Conservation (phyloP, 2,797 vertebrate species). For the Thalassophryne amazonica region DNA sequence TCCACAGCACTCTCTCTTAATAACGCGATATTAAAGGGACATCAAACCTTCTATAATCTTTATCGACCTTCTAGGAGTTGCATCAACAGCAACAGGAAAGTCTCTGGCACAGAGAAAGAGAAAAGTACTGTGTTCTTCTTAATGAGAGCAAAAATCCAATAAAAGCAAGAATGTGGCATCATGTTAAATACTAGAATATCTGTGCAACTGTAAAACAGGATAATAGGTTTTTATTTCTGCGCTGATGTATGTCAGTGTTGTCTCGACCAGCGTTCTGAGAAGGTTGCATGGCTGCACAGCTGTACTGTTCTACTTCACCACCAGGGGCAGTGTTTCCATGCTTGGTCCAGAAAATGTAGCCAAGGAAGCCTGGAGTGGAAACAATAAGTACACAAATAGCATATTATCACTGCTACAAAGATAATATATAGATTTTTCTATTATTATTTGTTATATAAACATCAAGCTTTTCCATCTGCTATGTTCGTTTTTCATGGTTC, state of each 20-base stretch:
- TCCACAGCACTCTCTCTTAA: conserved; percentile 36
- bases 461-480: too few relatives aligned
- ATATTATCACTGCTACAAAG: too few relatives aligned
- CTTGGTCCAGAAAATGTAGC: too few relatives aligned
- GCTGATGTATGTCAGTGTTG: too few relatives aligned
- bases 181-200: conserved; percentile 26
- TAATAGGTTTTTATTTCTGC: conserved; percentile 22
- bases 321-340: too few relatives aligned
- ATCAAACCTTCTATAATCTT: conserved; percentile 48
- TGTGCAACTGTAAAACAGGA: conserved; percentile 5
- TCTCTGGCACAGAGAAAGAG: background rate
- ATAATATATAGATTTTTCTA: too few relatives aligned
- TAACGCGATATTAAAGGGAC: conserved; percentile 42
- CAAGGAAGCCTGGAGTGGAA: too few relatives aligned
- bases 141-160: background rate
- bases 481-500: too few relatives aligned
- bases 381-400: too few relatives aligned
- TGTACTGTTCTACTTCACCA: background rate
- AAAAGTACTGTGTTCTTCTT: background rate
- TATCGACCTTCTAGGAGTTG: conserved; percentile 41
- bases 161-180: conserved; percentile 1
- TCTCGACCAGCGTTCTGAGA: too few relatives aligned
- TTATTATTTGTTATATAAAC: too few relatives aligned
- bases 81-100: conserved; percentile 31
- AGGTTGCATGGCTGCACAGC: conserved; percentile 14